These are phyloP conservation scores for Trogon surrucura DNA, from an alignment of 2,113 vertebrate species.

Conservation along the genomic window DNA sequence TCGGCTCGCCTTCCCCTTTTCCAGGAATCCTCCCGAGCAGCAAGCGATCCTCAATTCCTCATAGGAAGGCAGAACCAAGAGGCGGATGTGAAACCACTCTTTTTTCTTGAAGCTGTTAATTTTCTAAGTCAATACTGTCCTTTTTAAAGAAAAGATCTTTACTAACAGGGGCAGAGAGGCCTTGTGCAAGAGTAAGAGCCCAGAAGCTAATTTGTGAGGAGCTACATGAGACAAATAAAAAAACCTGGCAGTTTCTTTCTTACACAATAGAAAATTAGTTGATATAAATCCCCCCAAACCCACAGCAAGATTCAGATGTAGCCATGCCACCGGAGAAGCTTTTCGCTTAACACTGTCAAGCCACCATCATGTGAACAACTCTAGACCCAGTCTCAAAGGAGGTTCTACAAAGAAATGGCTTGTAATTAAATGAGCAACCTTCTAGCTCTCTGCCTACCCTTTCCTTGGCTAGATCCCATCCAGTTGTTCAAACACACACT, in stretches of 20 bases:
- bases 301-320: not conserved
- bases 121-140: not conserved
- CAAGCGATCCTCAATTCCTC: not conserved
- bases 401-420: not conserved
- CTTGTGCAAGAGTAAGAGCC: not conserved
- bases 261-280: not conserved
- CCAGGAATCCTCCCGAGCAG: not conserved
- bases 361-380: not conserved
- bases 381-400: not conserved
- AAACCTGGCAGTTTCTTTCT: not conserved
- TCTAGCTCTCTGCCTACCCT: not conserved
- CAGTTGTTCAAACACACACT: constrained; percentile 21
- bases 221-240: not conserved
- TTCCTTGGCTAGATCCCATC: not conserved
- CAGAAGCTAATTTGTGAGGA: not conserved
- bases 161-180: not conserved
- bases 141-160: not conserved
- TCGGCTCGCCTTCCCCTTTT: not conserved
- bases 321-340: not conserved
- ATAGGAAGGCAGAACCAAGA: not conserved
- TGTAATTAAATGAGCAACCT: not conserved
- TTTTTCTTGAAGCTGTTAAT: not conserved
- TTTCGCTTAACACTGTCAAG: not conserved
- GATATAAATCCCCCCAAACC: not conserved
- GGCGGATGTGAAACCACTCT: not conserved